Base-by-base conservation (phyloP, 2,113 vertebrate species). In the Irena cyanogastra region DNA sequence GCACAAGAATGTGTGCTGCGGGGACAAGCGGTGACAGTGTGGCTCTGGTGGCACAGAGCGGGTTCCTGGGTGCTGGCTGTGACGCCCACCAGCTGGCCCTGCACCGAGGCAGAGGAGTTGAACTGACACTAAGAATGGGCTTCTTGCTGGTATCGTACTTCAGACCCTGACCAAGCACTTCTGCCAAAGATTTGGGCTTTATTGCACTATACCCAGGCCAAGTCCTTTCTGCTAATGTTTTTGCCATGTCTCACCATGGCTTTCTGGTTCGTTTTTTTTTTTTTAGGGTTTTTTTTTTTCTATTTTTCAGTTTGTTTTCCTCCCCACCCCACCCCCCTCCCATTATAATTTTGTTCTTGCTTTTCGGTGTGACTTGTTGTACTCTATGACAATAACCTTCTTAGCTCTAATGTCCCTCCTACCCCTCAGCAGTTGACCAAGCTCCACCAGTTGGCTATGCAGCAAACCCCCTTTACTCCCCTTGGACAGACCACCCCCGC, bases 361-460 rank as follows among this genome's bases (percentile, higher is more conserved):
- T 98, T 98, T 97, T 98, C 71, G 89, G 98, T 99, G 98, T 99
- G 98, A 98, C 98, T 98, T 98, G 96, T 94, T 99, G 97, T 99
- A 98, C 97, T 98, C 98, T 98, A 97, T 98, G 98, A 98, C 94
- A 98, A 99, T 99, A 99, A 99, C 98, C 98, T 98, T 99, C 98
- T 99, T 99, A 99, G 99, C 98, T 99, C 98, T 99, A 98, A 97
- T 99, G 98, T 99, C 99, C 99, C 99, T 99, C 99, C 99, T 98
- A 98, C 98, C 99, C 99, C 98, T 98, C 98, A 99, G 99, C 99
- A 99, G 99, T 98, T 99, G 99, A 99, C 99, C 99, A 99, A 99
- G 99, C 99, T 99, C 98, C 99, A 99, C 99, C 99, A 99, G 99
- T 98, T 99, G 99, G 99, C 99, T 99, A 99, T 99, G 99, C 99